Percentiles rank a stretch among this genome's conserved stretches.
phyloP scores from a whole-genome alignment of 2,113 vertebrate species.

The Antidorcas marsupialis region DNA sequence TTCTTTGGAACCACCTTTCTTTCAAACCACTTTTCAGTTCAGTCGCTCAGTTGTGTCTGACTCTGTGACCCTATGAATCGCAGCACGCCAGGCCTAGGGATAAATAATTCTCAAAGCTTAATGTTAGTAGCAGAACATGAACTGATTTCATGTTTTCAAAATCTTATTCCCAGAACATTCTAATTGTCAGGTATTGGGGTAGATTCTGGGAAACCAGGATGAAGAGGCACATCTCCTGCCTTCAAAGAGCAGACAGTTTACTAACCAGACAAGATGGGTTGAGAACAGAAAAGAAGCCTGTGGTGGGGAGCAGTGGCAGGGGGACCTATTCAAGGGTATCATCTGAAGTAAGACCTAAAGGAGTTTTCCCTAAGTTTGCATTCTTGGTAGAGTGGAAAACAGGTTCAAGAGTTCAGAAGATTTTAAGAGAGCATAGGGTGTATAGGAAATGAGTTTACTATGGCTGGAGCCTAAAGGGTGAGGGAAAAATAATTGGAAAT shows the following conservation, averaged over 20 bases:
- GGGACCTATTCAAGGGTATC: not conserved
- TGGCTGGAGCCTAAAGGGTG: not conserved
- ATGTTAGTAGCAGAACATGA: not conserved
- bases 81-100: too few relatives aligned
- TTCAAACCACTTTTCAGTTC: not conserved
- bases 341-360: not conserved
- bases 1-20: not conserved
- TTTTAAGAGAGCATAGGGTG: not conserved
- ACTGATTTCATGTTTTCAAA: not conserved
- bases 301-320: not conserved
- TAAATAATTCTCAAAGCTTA: not conserved
- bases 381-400: not conserved
- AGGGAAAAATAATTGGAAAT: not conserved
- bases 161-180: not conserved
- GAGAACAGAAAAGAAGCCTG: not conserved
- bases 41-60: fast-evolving
- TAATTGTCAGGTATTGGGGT: not conserved
- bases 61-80: fast-evolving
- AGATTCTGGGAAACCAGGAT: not conserved
- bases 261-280: not conserved
- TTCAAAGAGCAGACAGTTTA: not conserved
- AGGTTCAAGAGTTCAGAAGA: not conserved
- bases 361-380: not conserved
- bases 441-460: not conserved
- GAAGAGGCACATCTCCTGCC: not conserved